Percentiles rank a stretch among this genome's conserved stretches.
Evolutionary conservation across 2,113 vertebrate species (phyloP).

Genomic region (Protobothrops mucrosquamatus): DNA sequence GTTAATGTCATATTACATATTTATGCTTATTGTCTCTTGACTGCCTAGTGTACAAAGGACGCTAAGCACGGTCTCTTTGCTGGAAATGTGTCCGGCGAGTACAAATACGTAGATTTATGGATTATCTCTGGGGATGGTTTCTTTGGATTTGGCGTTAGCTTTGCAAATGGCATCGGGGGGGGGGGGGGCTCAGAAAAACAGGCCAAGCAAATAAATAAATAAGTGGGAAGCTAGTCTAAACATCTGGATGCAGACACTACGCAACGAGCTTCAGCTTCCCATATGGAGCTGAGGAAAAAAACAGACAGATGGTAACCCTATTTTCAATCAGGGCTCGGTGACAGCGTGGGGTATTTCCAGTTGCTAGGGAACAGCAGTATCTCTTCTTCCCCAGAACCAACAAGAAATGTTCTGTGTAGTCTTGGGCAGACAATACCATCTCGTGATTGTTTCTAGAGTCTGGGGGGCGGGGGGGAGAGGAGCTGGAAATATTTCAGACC

Average conservation of each 20-base stretch:
- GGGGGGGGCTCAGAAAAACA: not conserved
- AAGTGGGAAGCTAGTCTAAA: not conserved
- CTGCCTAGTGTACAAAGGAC: not conserved
- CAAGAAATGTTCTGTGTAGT: not conserved
- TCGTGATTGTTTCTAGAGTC: not conserved
- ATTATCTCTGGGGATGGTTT: not conserved
- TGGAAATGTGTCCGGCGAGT: not conserved
- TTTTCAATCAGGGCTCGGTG: not conserved
- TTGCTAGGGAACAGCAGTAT: not conserved
- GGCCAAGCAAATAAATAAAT: not conserved
- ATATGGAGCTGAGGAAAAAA: not conserved
- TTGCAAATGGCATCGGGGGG: not conserved
- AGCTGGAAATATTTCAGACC: not conserved
- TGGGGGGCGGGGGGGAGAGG: rapidly evolving
- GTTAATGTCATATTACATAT: not conserved
- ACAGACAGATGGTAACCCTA: not conserved
- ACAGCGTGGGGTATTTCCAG: not conserved
- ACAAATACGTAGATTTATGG: not conserved
- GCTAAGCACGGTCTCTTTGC: not conserved
- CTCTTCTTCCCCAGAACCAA: not conserved
- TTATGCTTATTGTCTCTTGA: not conserved
- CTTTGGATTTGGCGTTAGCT: not conserved
- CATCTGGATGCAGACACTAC: not conserved
- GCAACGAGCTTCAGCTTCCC: not conserved
- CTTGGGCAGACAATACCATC: not conserved